Evolutionary conservation across 2,113 vertebrate genomes (phyloP).

Genomic region (Erinaceus europaeus): DNA sequence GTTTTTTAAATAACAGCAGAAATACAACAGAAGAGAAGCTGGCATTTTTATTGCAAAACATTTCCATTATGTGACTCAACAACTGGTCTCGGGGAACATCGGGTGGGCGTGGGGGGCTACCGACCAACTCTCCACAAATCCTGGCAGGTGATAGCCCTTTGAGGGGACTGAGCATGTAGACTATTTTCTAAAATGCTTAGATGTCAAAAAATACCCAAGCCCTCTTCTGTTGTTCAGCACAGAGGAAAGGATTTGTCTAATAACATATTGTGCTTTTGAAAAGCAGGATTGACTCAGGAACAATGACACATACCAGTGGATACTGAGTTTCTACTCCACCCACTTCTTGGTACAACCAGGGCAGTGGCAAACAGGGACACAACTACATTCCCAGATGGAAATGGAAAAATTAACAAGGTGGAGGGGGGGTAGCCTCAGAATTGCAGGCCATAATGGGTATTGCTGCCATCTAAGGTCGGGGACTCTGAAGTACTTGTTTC

Average conservation of each 20-base stretch:
- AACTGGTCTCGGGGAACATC: conserved; percentile 54
- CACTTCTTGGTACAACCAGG: conserved; percentile 48
- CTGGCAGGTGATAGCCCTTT: conserved; percentile 64
- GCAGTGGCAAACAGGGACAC: conserved; percentile 55
- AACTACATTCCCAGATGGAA: conserved; percentile 27
- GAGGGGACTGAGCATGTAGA: conserved; percentile 58
- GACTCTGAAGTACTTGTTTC: background rate
- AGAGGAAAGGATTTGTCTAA: conserved; percentile 76
- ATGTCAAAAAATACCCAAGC: conserved; percentile 40
- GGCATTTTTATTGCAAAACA: conserved; percentile 63
- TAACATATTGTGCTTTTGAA: conserved; percentile 75
- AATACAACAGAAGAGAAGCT: conserved; percentile 75
- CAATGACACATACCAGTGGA: conserved; percentile 71
- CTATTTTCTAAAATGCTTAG: conserved; percentile 65
- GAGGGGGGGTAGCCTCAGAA: background rate
- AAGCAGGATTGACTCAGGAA: conserved; percentile 74
- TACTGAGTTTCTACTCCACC: conserved; percentile 71
- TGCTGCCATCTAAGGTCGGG: background rate
- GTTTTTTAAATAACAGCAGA: conserved; percentile 75
- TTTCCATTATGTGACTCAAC: conserved; percentile 66
- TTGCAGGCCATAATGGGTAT: background rate
- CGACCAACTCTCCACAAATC: conserved; percentile 50
- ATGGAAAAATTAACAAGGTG: background rate
- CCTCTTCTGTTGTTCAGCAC: conserved; percentile 63
- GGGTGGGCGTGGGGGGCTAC: background rate